Evolutionary conservation across 2,797 vertebrate genomes (phyloP).

Genomic region (Sebastes iracundus): DNA sequence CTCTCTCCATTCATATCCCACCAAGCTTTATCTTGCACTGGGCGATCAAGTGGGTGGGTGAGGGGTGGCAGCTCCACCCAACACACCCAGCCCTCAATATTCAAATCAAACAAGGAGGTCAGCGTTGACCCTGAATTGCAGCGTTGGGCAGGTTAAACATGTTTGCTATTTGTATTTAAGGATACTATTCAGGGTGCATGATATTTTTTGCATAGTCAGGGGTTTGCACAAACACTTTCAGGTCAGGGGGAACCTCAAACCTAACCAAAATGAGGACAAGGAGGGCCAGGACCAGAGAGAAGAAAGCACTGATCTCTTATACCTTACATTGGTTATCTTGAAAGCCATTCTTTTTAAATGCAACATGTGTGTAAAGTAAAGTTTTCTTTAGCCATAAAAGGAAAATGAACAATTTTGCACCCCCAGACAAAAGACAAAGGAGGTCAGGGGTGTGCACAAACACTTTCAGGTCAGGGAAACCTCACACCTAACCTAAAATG

Average conservation of each 20-base stretch:
- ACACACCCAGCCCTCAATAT: not conserved
- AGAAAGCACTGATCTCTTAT: not conserved
- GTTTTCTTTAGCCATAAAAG: not conserved
- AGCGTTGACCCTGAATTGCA: not conserved
- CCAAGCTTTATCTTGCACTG: slow-evolving; percentile 1
- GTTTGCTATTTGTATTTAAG: not conserved
- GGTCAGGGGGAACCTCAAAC: not conserved
- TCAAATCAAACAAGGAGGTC: slow-evolving; percentile 15
- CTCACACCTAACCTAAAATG: not conserved
- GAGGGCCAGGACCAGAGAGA: not conserved
- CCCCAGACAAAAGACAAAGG: not conserved
- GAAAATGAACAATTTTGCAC: not conserved
- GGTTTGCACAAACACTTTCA: not conserved
- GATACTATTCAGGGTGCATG: not conserved
- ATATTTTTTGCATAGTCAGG: not conserved
- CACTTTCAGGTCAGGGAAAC: not conserved
- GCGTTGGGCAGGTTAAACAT: not conserved
- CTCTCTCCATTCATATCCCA: not conserved
- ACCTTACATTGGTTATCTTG: not conserved
- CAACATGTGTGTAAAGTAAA: not conserved
- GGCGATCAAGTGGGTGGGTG: slow-evolving; percentile 1
- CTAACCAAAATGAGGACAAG: not conserved
- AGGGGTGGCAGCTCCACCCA: slow-evolving; percentile 29
- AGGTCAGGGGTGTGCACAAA: not conserved
- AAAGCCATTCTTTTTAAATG: not conserved